Evolutionary conservation across 2,888 invertebrate genomes (phyloP).

Genomic region (Artemia sinica): DNA sequence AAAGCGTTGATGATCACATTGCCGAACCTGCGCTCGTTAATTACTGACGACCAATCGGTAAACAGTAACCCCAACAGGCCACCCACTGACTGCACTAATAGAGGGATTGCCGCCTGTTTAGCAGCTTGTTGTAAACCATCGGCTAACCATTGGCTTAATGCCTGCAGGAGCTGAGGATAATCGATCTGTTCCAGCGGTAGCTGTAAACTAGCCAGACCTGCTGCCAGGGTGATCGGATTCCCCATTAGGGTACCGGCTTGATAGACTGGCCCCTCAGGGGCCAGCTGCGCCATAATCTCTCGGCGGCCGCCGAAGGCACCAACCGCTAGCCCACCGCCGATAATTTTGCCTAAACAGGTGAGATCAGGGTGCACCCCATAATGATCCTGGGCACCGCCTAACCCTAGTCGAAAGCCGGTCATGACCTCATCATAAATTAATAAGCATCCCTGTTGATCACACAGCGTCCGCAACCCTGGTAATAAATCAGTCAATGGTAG

Average conservation of each 20-base stretch:
- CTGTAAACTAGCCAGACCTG: too few relatives aligned
- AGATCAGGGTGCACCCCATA: slow-evolving; percentile 16
- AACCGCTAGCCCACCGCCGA: slow-evolving; percentile 23
- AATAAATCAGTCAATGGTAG: slow-evolving; percentile 15
- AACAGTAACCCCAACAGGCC: too few relatives aligned
- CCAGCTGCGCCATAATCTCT: slow-evolving; percentile 20
- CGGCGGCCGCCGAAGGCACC: slow-evolving; percentile 20
- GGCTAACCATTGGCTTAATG: too few relatives aligned
- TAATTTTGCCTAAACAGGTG: slow-evolving; percentile 19
- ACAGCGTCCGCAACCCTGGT: slow-evolving; percentile 20
- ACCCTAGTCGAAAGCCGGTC: slow-evolving; percentile 21
- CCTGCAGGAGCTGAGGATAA: too few relatives aligned
- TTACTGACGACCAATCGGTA: too few relatives aligned
- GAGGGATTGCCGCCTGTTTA: too few relatives aligned
- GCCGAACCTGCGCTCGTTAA: too few relatives aligned
- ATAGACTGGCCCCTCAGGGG: slow-evolving; percentile 17
- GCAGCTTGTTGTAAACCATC: too few relatives aligned
- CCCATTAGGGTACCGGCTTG: slow-evolving; percentile 16
- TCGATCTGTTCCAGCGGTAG: too few relatives aligned
- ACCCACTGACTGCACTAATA: too few relatives aligned
- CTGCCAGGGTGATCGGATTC: slow-evolving; percentile 17
- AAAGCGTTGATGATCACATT: background rate
- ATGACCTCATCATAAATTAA: slow-evolving; percentile 23
- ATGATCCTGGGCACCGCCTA: slow-evolving; percentile 20
- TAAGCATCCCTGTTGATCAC: slow-evolving; percentile 15